Evolutionary conservation across 2,113 vertebrate species (phyloP), one percentile per base, ranked within the genome.

Genomic region (Megaceryle torquata): DNA sequence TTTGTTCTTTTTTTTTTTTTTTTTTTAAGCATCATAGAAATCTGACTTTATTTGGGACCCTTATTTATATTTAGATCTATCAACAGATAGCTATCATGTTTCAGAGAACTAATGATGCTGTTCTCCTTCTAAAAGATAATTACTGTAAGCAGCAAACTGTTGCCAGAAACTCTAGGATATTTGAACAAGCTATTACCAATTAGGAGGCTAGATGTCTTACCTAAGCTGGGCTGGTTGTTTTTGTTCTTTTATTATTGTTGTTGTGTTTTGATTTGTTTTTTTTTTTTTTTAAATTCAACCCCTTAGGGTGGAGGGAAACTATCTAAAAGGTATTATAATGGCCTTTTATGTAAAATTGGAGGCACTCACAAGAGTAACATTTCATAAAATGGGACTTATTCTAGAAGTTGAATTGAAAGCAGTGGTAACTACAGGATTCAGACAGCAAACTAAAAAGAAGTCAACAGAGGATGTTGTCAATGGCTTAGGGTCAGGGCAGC

Each of bases 111-210:
- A 89, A 80, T 69, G 44, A 75, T 53, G 20, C 28, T 91, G 86
- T 94, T 82, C 48, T 87, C 26, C 72, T 90, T 92, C 64, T 84
- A 60, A 81, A 93, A 76, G 31, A 28, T 85, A 89, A 87, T 76
- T 94, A 51, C 56, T 87, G 22, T 76, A 71, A 92, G 57, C 31
- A 88, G 50, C 25, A 86, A 76, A 35, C 39, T n/a, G 29, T 64
- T 91, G 33, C 29, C 72, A 68, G 78, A 72, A 68, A 53, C 14
- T 69, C 59, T 1, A 61, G 54, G 33, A 48, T 68, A 41, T 86
- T 53, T 0, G 1, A 25, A 86, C 15, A 74, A 85, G 31, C 48
- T 77, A 24, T 86, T 86, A 31, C 25, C 4, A 33, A 28, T 75
- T 85, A 64, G 50, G 35, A 85, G 14, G 21, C 29, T 92, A 16